These are phyloP conservation scores for Clepsis dumicolana DNA, from an alignment of 2,888 invertebrate genomes.

Conservation along the genomic window DNA sequence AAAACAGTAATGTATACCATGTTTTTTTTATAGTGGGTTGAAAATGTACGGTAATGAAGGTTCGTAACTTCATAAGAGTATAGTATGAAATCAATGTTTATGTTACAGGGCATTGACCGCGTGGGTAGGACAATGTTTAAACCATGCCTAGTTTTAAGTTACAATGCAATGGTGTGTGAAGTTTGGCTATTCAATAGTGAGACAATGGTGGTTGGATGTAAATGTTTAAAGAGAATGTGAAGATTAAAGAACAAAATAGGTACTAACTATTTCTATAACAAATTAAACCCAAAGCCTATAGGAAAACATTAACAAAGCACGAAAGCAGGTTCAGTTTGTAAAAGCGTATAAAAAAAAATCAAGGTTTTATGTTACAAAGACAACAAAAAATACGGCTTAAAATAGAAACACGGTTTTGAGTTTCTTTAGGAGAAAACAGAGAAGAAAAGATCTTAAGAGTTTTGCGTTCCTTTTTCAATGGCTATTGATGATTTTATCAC, in stretches of 20 bases:
- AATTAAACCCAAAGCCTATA: not conserved
- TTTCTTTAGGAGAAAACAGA: no score
- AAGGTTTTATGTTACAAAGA: no score
- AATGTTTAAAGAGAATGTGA: not conserved
- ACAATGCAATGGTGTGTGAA: constrained; percentile 9
- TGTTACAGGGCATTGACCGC: constrained; percentile 6
- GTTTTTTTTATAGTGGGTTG: not conserved
- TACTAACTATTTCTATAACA: not conserved
- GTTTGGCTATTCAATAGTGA: constrained; percentile 11
- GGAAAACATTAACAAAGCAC: not conserved
- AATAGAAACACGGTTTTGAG: no score
- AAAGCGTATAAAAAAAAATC: no score
- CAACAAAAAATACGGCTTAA: no score
- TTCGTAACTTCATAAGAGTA: not conserved
- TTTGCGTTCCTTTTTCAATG: no score
- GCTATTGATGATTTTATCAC: no score
- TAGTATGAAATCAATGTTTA: constrained; percentile 23
- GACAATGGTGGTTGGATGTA: not conserved
- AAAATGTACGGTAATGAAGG: not conserved
- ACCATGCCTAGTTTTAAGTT: constrained; percentile 6
- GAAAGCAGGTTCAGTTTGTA: no score
- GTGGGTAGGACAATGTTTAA: constrained; percentile 7
- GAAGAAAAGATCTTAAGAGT: no score
- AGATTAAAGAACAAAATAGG: not conserved
- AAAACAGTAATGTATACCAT: not conserved